A percentile compares a stretch with the other conserved stretches of the same genome.
phyloP scores from a whole-genome alignment of 2,797 vertebrate species.

The Micropoecilia bifurca region DNA sequence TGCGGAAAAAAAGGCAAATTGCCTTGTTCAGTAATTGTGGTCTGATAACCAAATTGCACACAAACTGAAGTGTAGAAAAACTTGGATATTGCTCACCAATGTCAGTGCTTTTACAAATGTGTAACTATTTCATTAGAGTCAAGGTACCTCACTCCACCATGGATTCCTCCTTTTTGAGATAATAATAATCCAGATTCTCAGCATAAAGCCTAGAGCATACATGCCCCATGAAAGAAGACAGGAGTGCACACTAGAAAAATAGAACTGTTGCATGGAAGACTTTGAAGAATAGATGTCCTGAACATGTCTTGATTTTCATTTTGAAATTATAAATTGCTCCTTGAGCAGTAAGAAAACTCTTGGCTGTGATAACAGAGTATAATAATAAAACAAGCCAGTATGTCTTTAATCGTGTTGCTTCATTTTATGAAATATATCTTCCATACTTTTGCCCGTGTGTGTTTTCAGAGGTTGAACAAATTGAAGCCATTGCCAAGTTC shows the following conservation, averaged over 20 bases:
- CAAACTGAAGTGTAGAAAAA: neutral
- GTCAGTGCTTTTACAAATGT: neutral
- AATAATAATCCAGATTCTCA: neutral
- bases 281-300: neutral
- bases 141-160: neutral
- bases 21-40: neutral
- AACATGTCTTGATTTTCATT: neutral
- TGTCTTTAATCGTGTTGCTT: neutral
- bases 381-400: neutral
- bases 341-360: neutral
- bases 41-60: neutral
- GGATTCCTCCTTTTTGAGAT: neutral
- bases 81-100: neutral
- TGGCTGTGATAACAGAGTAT: neutral
- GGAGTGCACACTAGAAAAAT: neutral
- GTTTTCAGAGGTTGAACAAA: slow-evolving; percentile 91
- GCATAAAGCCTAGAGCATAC: neutral
- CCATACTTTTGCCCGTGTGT: slow-evolving; percentile 6
- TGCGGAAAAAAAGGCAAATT: neutral
- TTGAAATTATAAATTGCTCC: neutral
- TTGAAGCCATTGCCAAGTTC: slow-evolving; percentile 95
- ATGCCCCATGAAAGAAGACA: neutral
- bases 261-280: neutral
- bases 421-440: neutral
- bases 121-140: neutral